Percentiles rank a stretch among this genome's conserved stretches.
phyloP scores from a whole-genome alignment of 23 tunicate species.

The Halocynthia aurantium region DNA sequence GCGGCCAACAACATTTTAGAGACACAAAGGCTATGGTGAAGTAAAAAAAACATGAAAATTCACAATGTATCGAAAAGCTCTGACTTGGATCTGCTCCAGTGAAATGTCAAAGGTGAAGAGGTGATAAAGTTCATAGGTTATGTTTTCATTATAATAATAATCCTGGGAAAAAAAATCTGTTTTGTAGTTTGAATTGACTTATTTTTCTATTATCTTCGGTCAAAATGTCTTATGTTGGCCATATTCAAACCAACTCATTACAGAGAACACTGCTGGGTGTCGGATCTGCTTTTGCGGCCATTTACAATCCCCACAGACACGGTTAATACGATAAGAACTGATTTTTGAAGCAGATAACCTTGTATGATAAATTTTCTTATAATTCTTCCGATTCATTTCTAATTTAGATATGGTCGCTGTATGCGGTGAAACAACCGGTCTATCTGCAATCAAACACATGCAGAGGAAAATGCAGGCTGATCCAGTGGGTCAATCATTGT shows the following conservation, averaged over 20 bases:
- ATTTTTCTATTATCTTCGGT: too few species aligned
- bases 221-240: conserved; percentile 24
- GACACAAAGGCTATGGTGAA: too few species aligned
- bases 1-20: too few species aligned
- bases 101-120: too few species aligned
- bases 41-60: too few species aligned
- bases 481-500: conserved; percentile 44
- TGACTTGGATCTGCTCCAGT: too few species aligned
- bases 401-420: conserved; percentile 94
- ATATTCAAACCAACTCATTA: conserved; percentile 34
- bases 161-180: too few species aligned
- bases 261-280: conserved; percentile 55
- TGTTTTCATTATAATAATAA: too few species aligned
- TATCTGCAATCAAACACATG: conserved; percentile 32
- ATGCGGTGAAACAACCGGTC: conserved; percentile 84
- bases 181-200: too few species aligned
- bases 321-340: conserved; percentile 20
- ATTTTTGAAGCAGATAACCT: background rate
- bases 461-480: conserved; percentile 44
- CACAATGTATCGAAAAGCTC: too few species aligned
- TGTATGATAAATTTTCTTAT: background rate
- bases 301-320: conserved; percentile 69
- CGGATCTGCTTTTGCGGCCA: conserved; percentile 59
- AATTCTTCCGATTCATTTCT: background rate
- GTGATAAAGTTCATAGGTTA: too few species aligned